phyloP scores from a whole-genome alignment of 2,888 invertebrate species.

The Glaucopsyche alexis region DNA sequence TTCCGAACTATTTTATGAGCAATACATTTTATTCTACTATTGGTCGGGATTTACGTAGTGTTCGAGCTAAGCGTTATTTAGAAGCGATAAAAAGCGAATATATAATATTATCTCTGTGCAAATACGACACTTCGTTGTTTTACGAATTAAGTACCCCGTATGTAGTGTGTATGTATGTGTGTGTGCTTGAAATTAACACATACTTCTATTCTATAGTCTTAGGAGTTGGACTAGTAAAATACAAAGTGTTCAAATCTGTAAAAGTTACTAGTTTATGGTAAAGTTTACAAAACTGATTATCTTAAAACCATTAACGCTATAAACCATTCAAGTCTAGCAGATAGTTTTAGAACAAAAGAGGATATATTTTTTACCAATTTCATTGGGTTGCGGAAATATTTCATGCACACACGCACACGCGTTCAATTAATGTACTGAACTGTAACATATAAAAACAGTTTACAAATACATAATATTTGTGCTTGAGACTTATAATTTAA shows the following conservation, averaged over 20 bases:
- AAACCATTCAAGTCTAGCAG: neutral
- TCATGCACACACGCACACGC: slow-evolving; percentile 1
- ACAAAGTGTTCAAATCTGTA: neutral
- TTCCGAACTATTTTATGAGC: slow-evolving; percentile 71
- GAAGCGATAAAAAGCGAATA: slow-evolving; percentile 32
- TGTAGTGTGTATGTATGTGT: neutral
- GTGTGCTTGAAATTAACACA: neutral
- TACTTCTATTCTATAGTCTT: neutral
- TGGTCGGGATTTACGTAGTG: slow-evolving; percentile 62
- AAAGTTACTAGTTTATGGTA: neutral
- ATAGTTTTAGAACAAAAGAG: neutral
- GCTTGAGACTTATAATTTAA: neutral
- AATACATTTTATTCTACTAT: slow-evolving; percentile 68
- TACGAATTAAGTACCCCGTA: slow-evolving; percentile 31
- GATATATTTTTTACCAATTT: neutral
- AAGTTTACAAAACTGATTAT: neutral
- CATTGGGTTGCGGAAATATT: neutral
- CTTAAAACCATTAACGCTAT: neutral
- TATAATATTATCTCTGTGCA: slow-evolving; percentile 26
- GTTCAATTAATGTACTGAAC: neutral
- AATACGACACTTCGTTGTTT: slow-evolving; percentile 33
- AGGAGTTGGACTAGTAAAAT: neutral
- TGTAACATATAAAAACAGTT: neutral
- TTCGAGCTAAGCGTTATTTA: slow-evolving; percentile 38
- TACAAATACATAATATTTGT: slow-evolving; percentile 2